Base-by-base conservation (phyloP, 1,140 invertebrate species). In the Steinernema feltiae region DNA sequence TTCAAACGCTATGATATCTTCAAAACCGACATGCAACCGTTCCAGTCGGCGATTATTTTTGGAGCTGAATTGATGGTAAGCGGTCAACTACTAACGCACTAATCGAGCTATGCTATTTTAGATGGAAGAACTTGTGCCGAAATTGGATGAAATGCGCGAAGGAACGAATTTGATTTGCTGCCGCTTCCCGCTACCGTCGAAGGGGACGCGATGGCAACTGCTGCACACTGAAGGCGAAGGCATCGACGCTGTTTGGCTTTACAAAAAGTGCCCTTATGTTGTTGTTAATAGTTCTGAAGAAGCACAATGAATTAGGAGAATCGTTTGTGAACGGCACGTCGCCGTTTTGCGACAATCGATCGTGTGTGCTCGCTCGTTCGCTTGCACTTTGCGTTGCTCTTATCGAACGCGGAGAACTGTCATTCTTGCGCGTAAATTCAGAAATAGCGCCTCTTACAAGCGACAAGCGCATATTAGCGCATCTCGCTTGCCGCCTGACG, bases 211-310 rank as follows among this genome's bases (percentile, higher is more conserved):
- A 30, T 83, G 77, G 79, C 32, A 46, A 18, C 48, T 81, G 48
- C 29, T 73, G 31, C 32, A 78, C 18, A 70, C 77, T 70, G 78
- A 82, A 70, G 83, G 84, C 35, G 78, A 78, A 69, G 84, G 84
- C 29, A 85, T 84, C 30, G 83, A 85, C 75, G 74, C 83, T 32
- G 81, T 80, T 30, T 84, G 83, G 83, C 76, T 84, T 29, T 84
- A 84, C 71, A 76, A 72, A 41, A 80, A 71, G 69, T 71, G 32
- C 30, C n/a, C 48, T 75, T 46, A 75, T 46, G 69, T 74, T 74
- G 48, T 74, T 27, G 69, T 32, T 27, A 35, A 69, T 32, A 29
- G n/a, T n/a, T n/a, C n/a, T n/a, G n/a, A n/a, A n/a, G n/a, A n/a
- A n/a, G n/a, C n/a, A n/a, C n/a, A 72, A 32, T 35, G 1, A 35